Conservation (phyloP, 1,140 invertebrate species). For the Lineus longissimus region DNA sequence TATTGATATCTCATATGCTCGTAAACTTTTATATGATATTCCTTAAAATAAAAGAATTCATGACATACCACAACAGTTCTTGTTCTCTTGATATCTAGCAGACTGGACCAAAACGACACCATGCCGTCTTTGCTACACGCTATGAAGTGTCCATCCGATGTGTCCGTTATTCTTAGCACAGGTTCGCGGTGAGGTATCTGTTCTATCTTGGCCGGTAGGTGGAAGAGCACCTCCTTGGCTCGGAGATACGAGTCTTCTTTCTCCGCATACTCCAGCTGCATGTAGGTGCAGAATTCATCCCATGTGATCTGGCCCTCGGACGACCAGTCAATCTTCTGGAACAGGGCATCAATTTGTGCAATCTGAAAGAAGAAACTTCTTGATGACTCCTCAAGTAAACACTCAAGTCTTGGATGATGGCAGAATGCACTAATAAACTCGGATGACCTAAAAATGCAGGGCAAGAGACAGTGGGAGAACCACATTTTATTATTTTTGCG, state of each 20-base stretch:
- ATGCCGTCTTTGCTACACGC: constrained; percentile 51
- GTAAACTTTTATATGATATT: no score
- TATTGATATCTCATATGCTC: no score
- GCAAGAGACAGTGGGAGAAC: no score
- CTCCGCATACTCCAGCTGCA: constrained; percentile 53
- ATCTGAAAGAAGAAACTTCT: constrained; percentile 27
- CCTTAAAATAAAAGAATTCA: background rate
- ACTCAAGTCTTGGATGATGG: no score
- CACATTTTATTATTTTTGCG: no score
- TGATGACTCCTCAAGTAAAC: background rate
- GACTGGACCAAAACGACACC: constrained; percentile 49
- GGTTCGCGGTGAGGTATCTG: constrained; percentile 46
- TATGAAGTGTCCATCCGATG: constrained; percentile 46
- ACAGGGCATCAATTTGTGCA: constrained; percentile 48
- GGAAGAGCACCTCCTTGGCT: constrained; percentile 47
- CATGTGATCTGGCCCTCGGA: constrained; percentile 49
- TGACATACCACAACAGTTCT: constrained; percentile 44
- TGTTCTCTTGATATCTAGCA: constrained; percentile 42
- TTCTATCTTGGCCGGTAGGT: constrained; percentile 47
- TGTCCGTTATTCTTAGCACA: constrained; percentile 44
- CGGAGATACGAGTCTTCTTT: constrained; percentile 51
- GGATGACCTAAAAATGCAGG: no score
- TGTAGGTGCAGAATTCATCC: constrained; percentile 56
- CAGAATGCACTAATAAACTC: no score
- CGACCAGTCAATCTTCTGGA: constrained; percentile 54